Evolutionary conservation across 2,888 invertebrate genomes (phyloP).

Genomic region (Lithophane leautieri): DNA sequence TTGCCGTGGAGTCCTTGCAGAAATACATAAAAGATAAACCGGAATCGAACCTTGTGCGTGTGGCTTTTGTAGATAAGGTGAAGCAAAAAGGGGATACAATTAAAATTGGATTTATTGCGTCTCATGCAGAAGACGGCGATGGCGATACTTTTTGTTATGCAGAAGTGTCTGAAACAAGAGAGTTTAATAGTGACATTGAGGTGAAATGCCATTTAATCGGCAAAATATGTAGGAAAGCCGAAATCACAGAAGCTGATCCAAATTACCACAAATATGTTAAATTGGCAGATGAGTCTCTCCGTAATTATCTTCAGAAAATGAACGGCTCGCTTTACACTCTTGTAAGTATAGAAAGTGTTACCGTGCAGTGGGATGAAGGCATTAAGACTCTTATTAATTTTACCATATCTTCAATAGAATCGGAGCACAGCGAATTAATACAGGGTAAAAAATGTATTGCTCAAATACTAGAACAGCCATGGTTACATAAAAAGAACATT

Average conservation of each 20-base stretch:
- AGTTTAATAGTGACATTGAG: slow-evolving; percentile 20
- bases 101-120: slow-evolving; percentile 45
- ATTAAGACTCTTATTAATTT: slow-evolving; percentile 65
- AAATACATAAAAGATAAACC: slow-evolving; percentile 63
- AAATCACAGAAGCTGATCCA: slow-evolving; percentile 41
- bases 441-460: slow-evolving; percentile 59
- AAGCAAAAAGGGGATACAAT: background rate
- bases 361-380: slow-evolving; percentile 55
- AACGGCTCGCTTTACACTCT: slow-evolving; percentile 48
- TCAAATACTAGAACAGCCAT: slow-evolving; percentile 60
- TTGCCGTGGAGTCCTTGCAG: slow-evolving; percentile 70
- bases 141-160: slow-evolving; percentile 56
- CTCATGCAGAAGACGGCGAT: slow-evolving; percentile 41
- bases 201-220: slow-evolving; percentile 52
- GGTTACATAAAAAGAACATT: slow-evolving; percentile 62
- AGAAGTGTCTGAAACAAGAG: slow-evolving; percentile 18
- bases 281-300: slow-evolving; percentile 70
- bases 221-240: slow-evolving; percentile 17
- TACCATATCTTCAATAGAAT: slow-evolving; percentile 67
- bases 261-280: slow-evolving; percentile 63
- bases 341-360: slow-evolving; percentile 45
- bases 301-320: slow-evolving; percentile 55
- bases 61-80: slow-evolving; percentile 53
- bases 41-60: slow-evolving; percentile 52
- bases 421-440: slow-evolving; percentile 32